phyloP scores from a whole-genome alignment of 2,797 vertebrate species.

The Halcyon leucocephala region DNA sequence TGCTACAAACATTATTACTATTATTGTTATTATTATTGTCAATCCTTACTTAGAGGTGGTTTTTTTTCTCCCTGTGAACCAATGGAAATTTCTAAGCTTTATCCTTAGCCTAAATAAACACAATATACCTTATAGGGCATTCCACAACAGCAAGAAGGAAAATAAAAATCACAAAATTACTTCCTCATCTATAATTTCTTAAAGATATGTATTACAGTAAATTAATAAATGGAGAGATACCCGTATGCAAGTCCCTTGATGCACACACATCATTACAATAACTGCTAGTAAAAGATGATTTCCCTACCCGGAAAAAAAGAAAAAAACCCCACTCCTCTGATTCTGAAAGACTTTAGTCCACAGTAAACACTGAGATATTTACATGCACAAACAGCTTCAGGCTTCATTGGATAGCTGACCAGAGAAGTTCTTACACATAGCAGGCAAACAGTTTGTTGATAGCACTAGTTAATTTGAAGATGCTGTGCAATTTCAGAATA shows the following conservation, averaged over 20 bases:
- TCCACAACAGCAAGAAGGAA: neutral
- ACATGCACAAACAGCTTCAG: neutral
- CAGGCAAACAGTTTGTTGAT: neutral
- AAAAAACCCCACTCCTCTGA: neutral
- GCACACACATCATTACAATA: neutral
- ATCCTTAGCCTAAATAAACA: neutral
- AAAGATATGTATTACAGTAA: neutral
- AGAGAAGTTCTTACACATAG: neutral
- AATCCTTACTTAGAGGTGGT: neutral
- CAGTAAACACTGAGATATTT: neutral
- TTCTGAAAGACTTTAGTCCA: neutral
- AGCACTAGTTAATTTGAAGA: neutral
- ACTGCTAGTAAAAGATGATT: neutral
- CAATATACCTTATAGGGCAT: neutral
- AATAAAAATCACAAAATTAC: neutral
- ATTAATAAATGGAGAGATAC: neutral
- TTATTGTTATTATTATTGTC: neutral
- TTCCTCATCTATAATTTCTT: neutral
- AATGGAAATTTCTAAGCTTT: neutral
- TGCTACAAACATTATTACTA: neutral
- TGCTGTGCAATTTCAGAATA: slow-evolving; percentile 37
- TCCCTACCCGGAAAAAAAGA: neutral
- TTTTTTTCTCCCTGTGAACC: neutral
- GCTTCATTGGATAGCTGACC: neutral
- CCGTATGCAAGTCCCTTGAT: neutral